Evolutionary conservation across 2,888 invertebrate species (phyloP).

Genomic region (Scrobipalpa costella): DNA sequence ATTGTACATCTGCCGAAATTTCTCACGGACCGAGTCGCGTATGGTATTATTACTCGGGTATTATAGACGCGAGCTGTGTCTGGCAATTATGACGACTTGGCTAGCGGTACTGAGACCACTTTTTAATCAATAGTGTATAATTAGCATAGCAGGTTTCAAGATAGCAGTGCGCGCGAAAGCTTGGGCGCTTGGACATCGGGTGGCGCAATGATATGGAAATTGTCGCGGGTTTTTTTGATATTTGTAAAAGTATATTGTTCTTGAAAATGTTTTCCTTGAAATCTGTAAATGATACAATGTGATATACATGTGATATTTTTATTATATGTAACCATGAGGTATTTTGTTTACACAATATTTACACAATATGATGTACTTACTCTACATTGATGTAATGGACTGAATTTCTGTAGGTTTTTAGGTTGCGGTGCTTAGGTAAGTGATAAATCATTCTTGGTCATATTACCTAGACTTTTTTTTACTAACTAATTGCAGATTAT

Average conservation of each 20-base stretch:
- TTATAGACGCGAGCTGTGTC: constrained; percentile 58
- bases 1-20: constrained; percentile 82
- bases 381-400: too few species aligned
- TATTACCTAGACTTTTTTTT: too few species aligned
- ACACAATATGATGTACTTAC: too few species aligned
- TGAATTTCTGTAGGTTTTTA: too few species aligned
- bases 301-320: too few species aligned
- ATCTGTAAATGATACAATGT: neutral
- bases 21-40: constrained; percentile 75
- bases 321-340: too few species aligned
- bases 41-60: constrained; percentile 73
- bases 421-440: too few species aligned
- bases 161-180: constrained; percentile 43
- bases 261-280: neutral
- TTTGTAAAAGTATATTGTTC: constrained; percentile 17
- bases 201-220: constrained; percentile 28
- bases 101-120: constrained; percentile 70
- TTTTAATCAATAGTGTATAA: constrained; percentile 66
- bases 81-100: constrained; percentile 69
- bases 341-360: too few species aligned
- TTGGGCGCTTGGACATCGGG: constrained; percentile 5
- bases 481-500: too few species aligned
- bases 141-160: constrained; percentile 69
- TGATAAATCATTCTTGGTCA: too few species aligned
- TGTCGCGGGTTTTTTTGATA: constrained; percentile 25